These are phyloP conservation scores for Clusia tigrina DNA, from an alignment of 2,888 invertebrate species.

Conservation along the genomic window DNA sequence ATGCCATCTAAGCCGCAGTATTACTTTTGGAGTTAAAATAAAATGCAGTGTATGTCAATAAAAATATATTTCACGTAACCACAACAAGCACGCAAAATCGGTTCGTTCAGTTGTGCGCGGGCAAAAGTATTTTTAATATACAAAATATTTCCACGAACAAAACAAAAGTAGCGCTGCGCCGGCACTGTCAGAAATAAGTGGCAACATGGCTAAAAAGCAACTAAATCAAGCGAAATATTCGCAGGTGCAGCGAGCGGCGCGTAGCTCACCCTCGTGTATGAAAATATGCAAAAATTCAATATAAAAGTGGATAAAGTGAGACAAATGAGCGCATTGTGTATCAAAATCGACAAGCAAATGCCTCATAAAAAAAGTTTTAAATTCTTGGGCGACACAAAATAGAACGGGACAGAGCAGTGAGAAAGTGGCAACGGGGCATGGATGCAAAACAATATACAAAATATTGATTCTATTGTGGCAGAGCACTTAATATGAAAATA, in stretches of 20 bases:
- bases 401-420: neutral
- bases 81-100: too few relatives aligned
- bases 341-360: neutral
- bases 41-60: neutral
- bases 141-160: neutral
- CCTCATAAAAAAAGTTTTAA: neutral
- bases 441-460: neutral
- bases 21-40: too few relatives aligned
- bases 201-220: neutral
- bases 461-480: neutral
- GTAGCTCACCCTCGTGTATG: neutral
- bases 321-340: neutral
- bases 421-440: neutral
- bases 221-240: neutral
- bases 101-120: too few relatives aligned
- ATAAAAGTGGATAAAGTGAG: neutral
- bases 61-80: neutral
- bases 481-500: neutral
- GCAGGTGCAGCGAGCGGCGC: neutral
- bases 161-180: too few relatives aligned
- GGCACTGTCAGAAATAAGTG: too few relatives aligned
- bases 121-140: neutral
- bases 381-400: neutral
- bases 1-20: too few relatives aligned
- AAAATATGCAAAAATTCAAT: neutral